These are phyloP conservation scores for Nycticorax nycticorax DNA, from an alignment of 2,113 vertebrate species.

Conservation along the genomic window DNA sequence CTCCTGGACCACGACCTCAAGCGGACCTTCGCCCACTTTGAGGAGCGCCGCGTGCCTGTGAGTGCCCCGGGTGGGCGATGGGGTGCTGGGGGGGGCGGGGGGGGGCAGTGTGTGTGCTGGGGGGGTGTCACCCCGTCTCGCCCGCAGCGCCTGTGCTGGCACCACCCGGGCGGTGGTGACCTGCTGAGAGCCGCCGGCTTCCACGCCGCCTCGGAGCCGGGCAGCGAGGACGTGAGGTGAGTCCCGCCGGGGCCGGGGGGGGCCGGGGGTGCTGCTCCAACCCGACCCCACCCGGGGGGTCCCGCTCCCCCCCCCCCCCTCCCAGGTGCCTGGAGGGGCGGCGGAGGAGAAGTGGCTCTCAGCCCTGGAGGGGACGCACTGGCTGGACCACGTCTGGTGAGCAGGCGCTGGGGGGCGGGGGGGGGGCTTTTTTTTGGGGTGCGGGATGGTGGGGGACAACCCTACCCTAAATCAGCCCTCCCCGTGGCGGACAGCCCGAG, in stretches of 20 bases:
- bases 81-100: no score
- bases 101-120: background rate
- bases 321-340: slow-evolving; percentile 72
- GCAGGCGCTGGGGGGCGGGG: fast-evolving
- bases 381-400: slow-evolving; percentile 90
- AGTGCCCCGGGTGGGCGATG: no score
- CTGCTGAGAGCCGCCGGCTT: slow-evolving; percentile 87
- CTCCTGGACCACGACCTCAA: no score
- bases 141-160: slow-evolving; percentile 88
- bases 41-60: no score
- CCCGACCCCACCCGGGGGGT: no score
- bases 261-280: background rate
- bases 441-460: no score
- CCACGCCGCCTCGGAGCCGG: slow-evolving; percentile 88
- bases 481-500: background rate
- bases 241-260: background rate
- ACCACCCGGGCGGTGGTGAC: slow-evolving; percentile 85
- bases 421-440: background rate
- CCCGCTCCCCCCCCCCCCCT: background rate
- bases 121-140: fast-evolving
- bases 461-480: background rate
- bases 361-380: slow-evolving; percentile 87
- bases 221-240: slow-evolving; percentile 90
- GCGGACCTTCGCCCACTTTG: no score
- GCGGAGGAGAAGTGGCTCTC: slow-evolving; percentile 94